phyloP scores from a whole-genome alignment of 2,113 vertebrate genomes.

The Conger conger region DNA sequence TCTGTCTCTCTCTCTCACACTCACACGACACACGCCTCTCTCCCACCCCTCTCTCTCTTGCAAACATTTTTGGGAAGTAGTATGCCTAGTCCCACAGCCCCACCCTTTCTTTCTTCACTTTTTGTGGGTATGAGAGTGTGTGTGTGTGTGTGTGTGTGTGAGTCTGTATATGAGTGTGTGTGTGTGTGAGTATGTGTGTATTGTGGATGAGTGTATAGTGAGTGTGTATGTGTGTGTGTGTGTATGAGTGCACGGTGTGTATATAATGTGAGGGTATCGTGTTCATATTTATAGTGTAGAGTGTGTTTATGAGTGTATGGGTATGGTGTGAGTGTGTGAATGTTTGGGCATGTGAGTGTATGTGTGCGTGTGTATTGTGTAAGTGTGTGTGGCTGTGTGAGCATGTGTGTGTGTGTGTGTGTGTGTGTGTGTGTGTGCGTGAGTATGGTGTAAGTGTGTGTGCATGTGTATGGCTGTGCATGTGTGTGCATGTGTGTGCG shows the following conservation, averaged over 20 bases:
- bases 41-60: too few relatives aligned
- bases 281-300: too few relatives aligned
- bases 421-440: neutral
- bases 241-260: too few relatives aligned
- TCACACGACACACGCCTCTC: too few relatives aligned
- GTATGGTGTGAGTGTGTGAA: too few relatives aligned
- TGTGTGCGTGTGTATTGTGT: neutral
- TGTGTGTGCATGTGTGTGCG: too few relatives aligned
- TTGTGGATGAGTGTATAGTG: neutral
- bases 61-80: neutral
- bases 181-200: neutral
- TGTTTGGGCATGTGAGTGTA: too few relatives aligned
- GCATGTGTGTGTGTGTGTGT: neutral
- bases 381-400: neutral
- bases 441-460: too few relatives aligned
- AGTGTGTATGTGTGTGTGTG: neutral
- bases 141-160: constrained; percentile 1
- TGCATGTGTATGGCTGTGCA: too few relatives aligned
- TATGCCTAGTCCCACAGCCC: neutral
- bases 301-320: too few relatives aligned
- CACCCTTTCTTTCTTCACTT: neutral
- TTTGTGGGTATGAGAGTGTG: neutral
- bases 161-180: constrained; percentile 9
- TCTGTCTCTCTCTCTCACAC: too few relatives aligned
- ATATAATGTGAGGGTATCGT: too few relatives aligned